These are phyloP conservation scores for Pomatostomus ruficeps DNA, from an alignment of 2,113 vertebrate genomes.

Conservation along the genomic window DNA sequence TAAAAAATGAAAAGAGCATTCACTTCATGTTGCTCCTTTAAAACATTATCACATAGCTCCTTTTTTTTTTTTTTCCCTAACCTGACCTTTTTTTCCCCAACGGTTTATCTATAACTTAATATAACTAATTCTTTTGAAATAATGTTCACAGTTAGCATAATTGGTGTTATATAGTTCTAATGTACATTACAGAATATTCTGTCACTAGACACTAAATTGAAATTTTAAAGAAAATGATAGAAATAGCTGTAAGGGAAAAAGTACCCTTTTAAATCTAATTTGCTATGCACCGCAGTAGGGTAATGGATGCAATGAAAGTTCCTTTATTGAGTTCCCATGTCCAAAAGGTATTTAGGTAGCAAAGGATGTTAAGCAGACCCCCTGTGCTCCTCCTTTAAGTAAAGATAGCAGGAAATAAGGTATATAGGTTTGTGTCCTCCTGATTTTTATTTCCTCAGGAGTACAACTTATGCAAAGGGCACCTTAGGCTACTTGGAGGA, in stretches of 20 bases:
- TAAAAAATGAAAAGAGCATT: slow-evolving; percentile 45
- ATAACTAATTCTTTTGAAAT: slow-evolving; percentile 88
- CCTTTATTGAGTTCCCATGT: slow-evolving; percentile 86
- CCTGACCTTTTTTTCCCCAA: slow-evolving; percentile 72
- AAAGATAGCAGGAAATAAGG: slow-evolving; percentile 81
- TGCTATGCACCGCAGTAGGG: slow-evolving; percentile 94
- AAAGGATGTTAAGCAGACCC: slow-evolving; percentile 79
- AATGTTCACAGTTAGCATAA: slow-evolving; percentile 83
- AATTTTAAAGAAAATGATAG: slow-evolving; percentile 90
- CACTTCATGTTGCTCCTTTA: slow-evolving; percentile 56
- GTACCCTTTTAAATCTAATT: slow-evolving; percentile 98
- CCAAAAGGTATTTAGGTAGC: slow-evolving; percentile 89
- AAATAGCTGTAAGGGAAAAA: slow-evolving; percentile 86
- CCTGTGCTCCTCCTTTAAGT: slow-evolving; percentile 74
- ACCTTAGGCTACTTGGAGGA: slow-evolving; percentile 77
- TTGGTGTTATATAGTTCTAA: slow-evolving; percentile 88
- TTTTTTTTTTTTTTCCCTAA: slow-evolving; percentile 27
- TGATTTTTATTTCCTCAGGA: slow-evolving; percentile 78
- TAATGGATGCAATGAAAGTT: slow-evolving; percentile 86
- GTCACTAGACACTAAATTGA: slow-evolving; percentile 92
- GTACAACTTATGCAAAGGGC: slow-evolving; percentile 78
- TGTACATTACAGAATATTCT: slow-evolving; percentile 84
- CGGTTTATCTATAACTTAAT: slow-evolving; percentile 78
- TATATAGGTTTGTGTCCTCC: slow-evolving; percentile 77
- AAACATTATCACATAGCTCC: slow-evolving; percentile 43